Evolutionary conservation across 2,888 invertebrate species (phyloP).

Genomic region (Callinectes sapidus): DNA sequence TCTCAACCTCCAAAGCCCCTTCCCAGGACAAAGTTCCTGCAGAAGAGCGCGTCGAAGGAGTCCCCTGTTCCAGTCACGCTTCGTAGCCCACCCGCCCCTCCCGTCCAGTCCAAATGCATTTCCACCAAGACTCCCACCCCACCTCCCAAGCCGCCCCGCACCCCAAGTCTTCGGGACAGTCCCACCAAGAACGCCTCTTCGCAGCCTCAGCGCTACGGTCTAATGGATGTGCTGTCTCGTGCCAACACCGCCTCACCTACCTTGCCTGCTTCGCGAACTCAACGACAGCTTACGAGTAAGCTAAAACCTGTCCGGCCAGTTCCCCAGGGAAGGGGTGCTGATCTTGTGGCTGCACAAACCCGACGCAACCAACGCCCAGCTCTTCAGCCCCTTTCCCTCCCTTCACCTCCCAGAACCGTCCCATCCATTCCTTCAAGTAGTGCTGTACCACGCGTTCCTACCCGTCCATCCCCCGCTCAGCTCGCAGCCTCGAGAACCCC

Average conservation of each 20-base stretch:
- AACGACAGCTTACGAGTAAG: no score
- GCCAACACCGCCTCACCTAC: not conserved
- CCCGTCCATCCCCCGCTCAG: constrained; percentile 11
- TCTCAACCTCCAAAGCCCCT: constrained; percentile 36
- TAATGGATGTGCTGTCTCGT: constrained; percentile 30
- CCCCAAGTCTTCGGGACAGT: not conserved
- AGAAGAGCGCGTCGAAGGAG: not conserved
- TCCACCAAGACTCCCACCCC: not conserved
- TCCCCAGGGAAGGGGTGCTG: not conserved
- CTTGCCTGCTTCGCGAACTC: not conserved
- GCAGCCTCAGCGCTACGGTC: not conserved
- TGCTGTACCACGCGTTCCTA: not conserved
- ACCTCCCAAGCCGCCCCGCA: constrained; percentile 41
- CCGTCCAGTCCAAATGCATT: not conserved
- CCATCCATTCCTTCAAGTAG: not conserved
- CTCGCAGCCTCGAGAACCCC: not conserved
- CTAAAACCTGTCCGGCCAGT: not conserved
- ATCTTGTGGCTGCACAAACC: not conserved
- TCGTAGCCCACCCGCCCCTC: not conserved
- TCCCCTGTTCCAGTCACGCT: not conserved
- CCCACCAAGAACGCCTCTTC: not conserved
- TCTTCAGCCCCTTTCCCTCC: not conserved
- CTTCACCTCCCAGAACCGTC: not conserved
- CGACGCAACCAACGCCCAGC: not conserved
- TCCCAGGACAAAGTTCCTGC: constrained; percentile 49